Base-by-base conservation (phyloP, 2,113 vertebrate species). In the Eira barbara region DNA sequence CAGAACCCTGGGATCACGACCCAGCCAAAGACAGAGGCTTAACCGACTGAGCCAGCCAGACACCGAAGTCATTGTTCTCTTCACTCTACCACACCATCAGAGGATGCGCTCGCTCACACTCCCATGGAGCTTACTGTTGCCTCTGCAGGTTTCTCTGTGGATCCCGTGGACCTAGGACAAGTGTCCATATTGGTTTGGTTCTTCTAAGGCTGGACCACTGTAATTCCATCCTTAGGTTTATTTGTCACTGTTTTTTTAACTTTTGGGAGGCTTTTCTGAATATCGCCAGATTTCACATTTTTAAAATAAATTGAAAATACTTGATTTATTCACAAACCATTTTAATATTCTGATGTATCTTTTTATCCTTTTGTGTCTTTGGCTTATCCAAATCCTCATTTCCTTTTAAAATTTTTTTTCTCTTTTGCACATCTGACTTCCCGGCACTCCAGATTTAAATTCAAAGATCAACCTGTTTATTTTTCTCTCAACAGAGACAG, bases 391-490 rank as follows among this genome's bases (percentile, higher is more conserved):
- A 86, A 76, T 61, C 4, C 11, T 92, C 29, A 2, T 69, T 92
- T 80, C 0, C 49, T 20, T 76, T 84, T 67, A 61, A 47, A 45
- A 34, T 11, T 27, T 31, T 84, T 84, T 92, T 88, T 29, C 9
- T 3, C 20, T 2, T 89, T 65, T 74, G 29, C 27, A 0, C 86
- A 36, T 67, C 5, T 91, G 63, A 74, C 27, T 85, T 67, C 21
- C 31, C 7, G 76, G 36, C 65, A 31, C 73, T 36, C 17, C 36
- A 82, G 20, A 92, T 95, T 94, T 89, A 96, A 91, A 65, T 94
- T 91, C 78, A 67, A 34, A 95, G 52, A 65, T 36, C 27, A 71
- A 21, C 42, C 18, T 86, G 21, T 36, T 94, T 92, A 31, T 81
- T 86, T 92, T 65, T 67, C 17, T 45, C 63, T 80, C 39, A 55